These are phyloP conservation scores for Agrenia bidenticulata DNA, from an alignment of 2,888 invertebrate genomes.

Conservation along the genomic window DNA sequence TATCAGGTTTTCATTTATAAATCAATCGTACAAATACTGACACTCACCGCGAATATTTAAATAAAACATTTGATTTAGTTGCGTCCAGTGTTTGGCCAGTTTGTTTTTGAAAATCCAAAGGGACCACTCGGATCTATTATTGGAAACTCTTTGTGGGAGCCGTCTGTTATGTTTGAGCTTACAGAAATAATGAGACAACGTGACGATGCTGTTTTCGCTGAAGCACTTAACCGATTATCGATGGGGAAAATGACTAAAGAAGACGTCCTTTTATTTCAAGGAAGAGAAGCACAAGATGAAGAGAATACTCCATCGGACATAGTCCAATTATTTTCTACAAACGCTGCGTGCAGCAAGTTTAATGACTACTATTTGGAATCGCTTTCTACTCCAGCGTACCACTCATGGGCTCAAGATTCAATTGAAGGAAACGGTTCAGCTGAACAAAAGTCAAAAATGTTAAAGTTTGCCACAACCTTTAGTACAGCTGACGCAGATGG, in stretches of 20 bases:
- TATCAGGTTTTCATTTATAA: too few species aligned
- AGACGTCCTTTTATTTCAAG: slow-evolving; percentile 25
- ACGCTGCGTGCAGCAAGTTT: slow-evolving; percentile 30
- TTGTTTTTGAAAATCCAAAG: slow-evolving; percentile 20
- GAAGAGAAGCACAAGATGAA: slow-evolving; percentile 11
- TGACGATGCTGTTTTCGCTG: slow-evolving; percentile 34
- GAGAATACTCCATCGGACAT: slow-evolving; percentile 32
- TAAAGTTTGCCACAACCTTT: slow-evolving; percentile 19
- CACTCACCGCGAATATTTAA: too few species aligned
- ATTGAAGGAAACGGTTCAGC: slow-evolving; percentile 16
- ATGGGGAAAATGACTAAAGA: slow-evolving; percentile 24
- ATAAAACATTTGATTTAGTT: too few species aligned
- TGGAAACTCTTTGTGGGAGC: slow-evolving; percentile 23
- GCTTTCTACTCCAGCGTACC: slow-evolving; percentile 7
- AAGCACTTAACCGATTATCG: slow-evolving; percentile 39
- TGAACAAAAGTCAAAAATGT: background rate
- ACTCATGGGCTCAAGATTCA: slow-evolving; percentile 11
- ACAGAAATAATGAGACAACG: slow-evolving; percentile 43
- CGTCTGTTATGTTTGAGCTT: slow-evolving; percentile 28
- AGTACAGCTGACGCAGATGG: slow-evolving; percentile 39
- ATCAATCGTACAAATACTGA: too few species aligned
- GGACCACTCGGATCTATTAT: background rate
- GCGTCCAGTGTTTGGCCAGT: slow-evolving; percentile 36
- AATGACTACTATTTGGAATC: slow-evolving; percentile 24
- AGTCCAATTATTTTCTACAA: slow-evolving; percentile 31